Percentiles rank a stretch among this genome's conserved stretches.
phyloP scores from a whole-genome alignment of 2,113 vertebrate genomes.

The Pachyramphus minor region DNA sequence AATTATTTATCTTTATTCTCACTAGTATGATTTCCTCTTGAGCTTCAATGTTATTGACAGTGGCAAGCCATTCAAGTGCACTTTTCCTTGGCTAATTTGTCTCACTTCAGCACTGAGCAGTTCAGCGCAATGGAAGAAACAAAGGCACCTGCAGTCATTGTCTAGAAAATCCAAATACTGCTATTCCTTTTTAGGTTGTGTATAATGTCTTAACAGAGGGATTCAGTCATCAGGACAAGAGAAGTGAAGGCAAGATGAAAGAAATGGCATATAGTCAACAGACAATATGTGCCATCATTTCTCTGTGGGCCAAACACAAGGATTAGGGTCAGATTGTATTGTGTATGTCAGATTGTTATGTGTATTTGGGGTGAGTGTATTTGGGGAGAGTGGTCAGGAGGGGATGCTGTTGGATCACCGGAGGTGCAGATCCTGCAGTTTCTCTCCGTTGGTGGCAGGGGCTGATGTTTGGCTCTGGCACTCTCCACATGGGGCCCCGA shows the following conservation, averaged over 20 bases:
- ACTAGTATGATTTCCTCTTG: not conserved
- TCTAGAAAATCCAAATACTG: not conserved
- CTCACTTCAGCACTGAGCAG: not conserved
- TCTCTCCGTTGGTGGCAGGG: too few species aligned
- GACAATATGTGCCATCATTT: rapidly evolving
- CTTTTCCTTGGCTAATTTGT: not conserved
- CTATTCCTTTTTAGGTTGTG: not conserved
- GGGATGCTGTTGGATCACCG: too few species aligned
- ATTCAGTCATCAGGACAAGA: not conserved
- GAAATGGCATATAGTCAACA: not conserved
- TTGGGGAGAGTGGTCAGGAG: too few species aligned
- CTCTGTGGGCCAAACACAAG: not conserved
- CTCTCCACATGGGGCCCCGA: too few species aligned
- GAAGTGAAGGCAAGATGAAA: not conserved
- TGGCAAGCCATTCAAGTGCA: not conserved
- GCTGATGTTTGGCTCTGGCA: too few species aligned
- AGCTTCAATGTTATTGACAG: not conserved
- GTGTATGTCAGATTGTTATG: too few species aligned
- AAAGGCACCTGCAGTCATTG: not conserved
- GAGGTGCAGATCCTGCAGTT: too few species aligned
- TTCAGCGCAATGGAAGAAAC: not conserved
- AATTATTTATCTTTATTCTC: not conserved
- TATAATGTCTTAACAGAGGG: not conserved
- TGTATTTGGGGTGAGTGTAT: too few species aligned
- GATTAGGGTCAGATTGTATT: not conserved